Base-by-base conservation (phyloP, 2,113 vertebrate genomes). In the Mirza zaza region DNA sequence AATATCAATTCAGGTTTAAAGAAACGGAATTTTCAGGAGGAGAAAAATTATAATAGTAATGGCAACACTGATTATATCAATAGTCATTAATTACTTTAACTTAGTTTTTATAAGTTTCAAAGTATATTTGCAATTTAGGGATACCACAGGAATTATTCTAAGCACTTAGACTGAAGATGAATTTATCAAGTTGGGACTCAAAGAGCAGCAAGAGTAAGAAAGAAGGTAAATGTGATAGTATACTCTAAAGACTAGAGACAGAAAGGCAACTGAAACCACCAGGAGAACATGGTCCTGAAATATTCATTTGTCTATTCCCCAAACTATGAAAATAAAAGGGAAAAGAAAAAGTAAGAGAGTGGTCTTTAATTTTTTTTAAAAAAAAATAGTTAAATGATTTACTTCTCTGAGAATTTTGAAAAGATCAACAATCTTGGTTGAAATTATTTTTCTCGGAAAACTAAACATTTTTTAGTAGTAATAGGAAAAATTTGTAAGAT, bases 321-420 rank as follows among this genome's bases (percentile, higher is more conserved):
- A 93, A 90, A 76, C n/a, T 57, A 11, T 59, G 32, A 91, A 52
- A 79, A 79, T 57, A 94, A 76, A 71, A 6, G 6, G 5, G 14
- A 52, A 21, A 23, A 6, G n/a, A 29, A 34, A 57, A 55, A 25
- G 14, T 29, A 55, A 67, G 20, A 77, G 7, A 85, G n/a, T 27
- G 15, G 5, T 15, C 2, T 93, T 70, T 83, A 76, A 23, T 67
- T 65, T 18, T 67, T 65, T 25, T 25, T 45, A 42, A 42, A 1
- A 65, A 92, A 79, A 9, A 59, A 92, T 34, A 8, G 4, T 39
- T 67, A 52, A 76, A n/a, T 25, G 27, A 84, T 75, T 84, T 27
- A 52, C 76, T 87, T 91, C 25, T 91, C 29, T 68, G 76, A 82
- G 7, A 65, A 15, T 70, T 95, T 96, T 91, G 39, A 71, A 85